Evolutionary conservation across 2,797 vertebrate species (phyloP), one percentile per base, ranked within the genome.

Genomic region (Fistularia commersonii): DNA sequence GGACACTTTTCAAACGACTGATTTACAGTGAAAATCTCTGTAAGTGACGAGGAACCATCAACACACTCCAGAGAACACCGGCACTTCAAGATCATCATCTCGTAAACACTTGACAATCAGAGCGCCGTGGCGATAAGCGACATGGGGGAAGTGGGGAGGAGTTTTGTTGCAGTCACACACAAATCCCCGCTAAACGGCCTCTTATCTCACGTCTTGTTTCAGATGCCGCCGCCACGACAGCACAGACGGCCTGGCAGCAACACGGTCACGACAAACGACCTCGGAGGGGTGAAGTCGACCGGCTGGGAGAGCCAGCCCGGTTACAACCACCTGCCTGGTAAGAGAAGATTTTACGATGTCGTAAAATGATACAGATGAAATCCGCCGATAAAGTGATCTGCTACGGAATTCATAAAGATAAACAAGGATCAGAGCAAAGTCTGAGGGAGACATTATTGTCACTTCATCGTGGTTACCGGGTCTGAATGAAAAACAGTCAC

Each of bases 251-350:
- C 41, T 32, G 66, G 60, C 8, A 75, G 78, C 6, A 56, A 79
- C 32, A 60, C 77, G 56, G 10, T 45, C 2, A 39, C 66, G 8
- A 39, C 56, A 64, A 88, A 90, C 6, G 40, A 73, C 41, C 65
- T 83, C 3, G 6, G 32, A 7, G 68, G 73, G 0, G 4, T 65
- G 5, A 66, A 54, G 62, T 59, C 70, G 45, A 78, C 52, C 48
- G 73, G 42, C 61, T 88, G 87, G 82, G 82, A 83, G 54, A 81
- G 58, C 15, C 69, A 84, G 53, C 71, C 7, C 0, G 73, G 74
- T 9, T 75, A 75, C 71, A 84, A 86, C 53, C 83, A 84, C 62
- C 64, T 83, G 63, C 82, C 81, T 23, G 82, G 91, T 91, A 51
- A 87, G 87, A 40, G 11, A 33, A 34, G 33, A n/a, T 1, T 8